phyloP scores from a whole-genome alignment of 2,797 vertebrate genomes.

The Tangara arthus region DNA sequence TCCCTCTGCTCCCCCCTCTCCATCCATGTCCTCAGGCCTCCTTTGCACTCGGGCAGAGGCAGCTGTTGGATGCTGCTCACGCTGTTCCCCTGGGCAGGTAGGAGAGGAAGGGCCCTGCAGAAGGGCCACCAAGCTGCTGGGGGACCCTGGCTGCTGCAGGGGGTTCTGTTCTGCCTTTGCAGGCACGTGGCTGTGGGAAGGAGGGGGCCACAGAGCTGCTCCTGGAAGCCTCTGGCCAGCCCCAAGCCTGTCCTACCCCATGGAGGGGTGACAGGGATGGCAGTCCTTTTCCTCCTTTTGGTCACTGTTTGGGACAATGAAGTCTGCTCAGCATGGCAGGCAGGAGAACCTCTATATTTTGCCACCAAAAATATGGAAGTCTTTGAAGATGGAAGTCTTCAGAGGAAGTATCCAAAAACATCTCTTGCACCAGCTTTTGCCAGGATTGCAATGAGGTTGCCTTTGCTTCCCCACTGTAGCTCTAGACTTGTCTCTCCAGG shows the following conservation, averaged over 20 bases:
- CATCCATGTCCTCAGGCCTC: slow-evolving; percentile 45
- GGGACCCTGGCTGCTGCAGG: not conserved
- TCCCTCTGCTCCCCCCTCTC: not conserved
- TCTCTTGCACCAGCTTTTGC: not conserved
- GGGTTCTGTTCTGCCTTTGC: not conserved
- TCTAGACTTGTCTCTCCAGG: not conserved
- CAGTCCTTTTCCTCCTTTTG: not conserved
- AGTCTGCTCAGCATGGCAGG: not conserved
- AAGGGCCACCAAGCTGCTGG: too few relatives aligned
- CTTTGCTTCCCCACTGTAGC: not conserved
- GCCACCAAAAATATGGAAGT: not conserved
- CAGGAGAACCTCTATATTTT: not conserved
- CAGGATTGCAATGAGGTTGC: not conserved
- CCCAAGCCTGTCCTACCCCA: not conserved
- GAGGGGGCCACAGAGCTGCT: not conserved
- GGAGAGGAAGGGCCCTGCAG: not conserved
- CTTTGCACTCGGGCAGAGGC: slow-evolving; percentile 7
- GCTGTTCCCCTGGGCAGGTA: fast-evolving
- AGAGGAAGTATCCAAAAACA: not conserved
- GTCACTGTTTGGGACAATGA: not conserved
- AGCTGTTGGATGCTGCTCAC: not conserved
- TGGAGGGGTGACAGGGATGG: not conserved
- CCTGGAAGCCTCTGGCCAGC: not conserved
- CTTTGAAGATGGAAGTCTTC: not conserved
- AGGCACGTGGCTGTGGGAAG: fast-evolving